Conservation (phyloP, 1,140 invertebrate genomes). For the Drosophila nannoptera region DNA sequence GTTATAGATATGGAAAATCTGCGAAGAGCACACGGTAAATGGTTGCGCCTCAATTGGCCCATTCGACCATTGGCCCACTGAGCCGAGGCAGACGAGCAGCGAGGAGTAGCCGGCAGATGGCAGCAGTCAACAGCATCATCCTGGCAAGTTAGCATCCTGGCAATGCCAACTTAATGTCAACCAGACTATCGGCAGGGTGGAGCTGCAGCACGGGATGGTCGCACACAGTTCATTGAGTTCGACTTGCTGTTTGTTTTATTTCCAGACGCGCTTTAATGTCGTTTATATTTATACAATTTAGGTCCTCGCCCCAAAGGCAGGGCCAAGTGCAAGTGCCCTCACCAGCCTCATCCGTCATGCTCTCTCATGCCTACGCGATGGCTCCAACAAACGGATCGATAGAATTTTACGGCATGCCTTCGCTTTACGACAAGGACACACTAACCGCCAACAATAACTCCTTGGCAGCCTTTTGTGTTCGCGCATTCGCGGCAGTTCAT, state of each 20-base stretch:
- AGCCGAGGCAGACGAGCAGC: constrained; percentile 3
- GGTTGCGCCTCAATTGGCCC: constrained; percentile 59
- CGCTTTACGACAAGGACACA: constrained; percentile 36
- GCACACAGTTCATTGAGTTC: constrained; percentile 68
- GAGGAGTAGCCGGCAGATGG: constrained; percentile 1
- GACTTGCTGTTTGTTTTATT: constrained; percentile 75
- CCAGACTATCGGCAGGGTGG: constrained; percentile 7
- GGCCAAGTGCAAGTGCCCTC: constrained; percentile 48
- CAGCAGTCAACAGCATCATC: constrained; percentile 22
- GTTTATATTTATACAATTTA: constrained; percentile 75
- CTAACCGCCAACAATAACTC: constrained; percentile 34
- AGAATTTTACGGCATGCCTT: constrained; percentile 27
- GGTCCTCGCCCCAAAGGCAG: constrained; percentile 30
- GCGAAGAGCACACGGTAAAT: constrained; percentile 47
- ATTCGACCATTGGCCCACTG: constrained; percentile 35
- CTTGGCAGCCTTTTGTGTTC: constrained; percentile 40
- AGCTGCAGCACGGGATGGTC: constrained; percentile 23
- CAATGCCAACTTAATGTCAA: constrained; percentile 30
- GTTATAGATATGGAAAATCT: constrained; percentile 76
- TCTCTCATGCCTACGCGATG: background rate
- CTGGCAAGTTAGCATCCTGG: background rate
- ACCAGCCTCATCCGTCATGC: constrained; percentile 8
- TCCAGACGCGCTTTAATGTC: constrained; percentile 74
- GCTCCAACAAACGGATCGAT: constrained; percentile 35
- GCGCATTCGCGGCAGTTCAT: constrained; percentile 57